These are phyloP conservation scores for Solenopsis invicta DNA, from an alignment of 1,140 invertebrate species.

Conservation along the genomic window DNA sequence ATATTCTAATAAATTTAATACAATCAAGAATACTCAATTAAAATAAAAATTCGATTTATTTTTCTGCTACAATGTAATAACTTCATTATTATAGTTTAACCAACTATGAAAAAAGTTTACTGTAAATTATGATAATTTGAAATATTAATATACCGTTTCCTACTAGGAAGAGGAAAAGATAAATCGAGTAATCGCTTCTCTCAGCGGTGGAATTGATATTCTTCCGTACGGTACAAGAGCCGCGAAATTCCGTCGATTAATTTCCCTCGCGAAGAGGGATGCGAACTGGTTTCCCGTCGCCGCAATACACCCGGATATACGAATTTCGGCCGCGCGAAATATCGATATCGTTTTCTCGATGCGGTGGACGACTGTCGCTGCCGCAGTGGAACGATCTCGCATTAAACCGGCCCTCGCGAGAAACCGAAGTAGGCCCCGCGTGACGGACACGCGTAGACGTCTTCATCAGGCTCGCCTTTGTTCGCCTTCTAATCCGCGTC, in stretches of 20 bases:
- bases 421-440: slow-evolving; percentile 50
- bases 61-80: no score
- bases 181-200: no score
- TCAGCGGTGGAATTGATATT: no score
- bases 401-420: slow-evolving; percentile 30
- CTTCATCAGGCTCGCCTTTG: slow-evolving; percentile 37
- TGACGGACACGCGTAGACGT: slow-evolving; percentile 40
- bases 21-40: no score
- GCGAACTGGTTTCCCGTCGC: background rate
- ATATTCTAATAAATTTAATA: no score
- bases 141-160: no score
- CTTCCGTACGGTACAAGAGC: no score
- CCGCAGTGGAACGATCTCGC: slow-evolving; percentile 37
- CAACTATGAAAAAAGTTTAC: no score
- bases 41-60: no score
- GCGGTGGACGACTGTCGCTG: background rate
- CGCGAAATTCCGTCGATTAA: slow-evolving; percentile 35
- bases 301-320: slow-evolving; percentile 30
- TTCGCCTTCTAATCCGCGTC: slow-evolving; percentile 29
- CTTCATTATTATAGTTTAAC: no score
- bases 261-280: background rate
- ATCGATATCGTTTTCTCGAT: slow-evolving; percentile 7
- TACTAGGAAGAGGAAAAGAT: no score
- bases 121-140: no score
- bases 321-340: slow-evolving; percentile 28